Percentiles rank a stretch among this genome's conserved stretches.
Evolutionary conservation across 2,888 invertebrate species (phyloP).

Genomic region (Vanessa cardui): DNA sequence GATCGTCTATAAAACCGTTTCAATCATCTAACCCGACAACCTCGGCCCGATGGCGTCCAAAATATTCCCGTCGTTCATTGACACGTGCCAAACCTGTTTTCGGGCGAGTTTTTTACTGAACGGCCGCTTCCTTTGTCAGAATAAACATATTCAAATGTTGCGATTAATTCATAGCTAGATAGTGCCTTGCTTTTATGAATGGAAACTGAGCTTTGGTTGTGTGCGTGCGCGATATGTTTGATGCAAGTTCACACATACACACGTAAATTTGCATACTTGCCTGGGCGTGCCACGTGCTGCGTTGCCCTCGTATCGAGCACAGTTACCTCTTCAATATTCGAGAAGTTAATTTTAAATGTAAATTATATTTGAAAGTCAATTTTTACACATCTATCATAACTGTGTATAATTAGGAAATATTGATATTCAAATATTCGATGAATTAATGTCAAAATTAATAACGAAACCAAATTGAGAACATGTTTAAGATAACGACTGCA

Average conservation of each 20-base stretch:
- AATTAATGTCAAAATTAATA: constrained; percentile 3
- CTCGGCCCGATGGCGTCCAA: constrained; percentile 66
- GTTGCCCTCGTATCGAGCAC: constrained; percentile 62
- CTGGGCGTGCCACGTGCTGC: constrained; percentile 72
- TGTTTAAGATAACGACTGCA: not conserved
- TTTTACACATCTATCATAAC: constrained; percentile 47
- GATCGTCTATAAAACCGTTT: constrained; percentile 70
- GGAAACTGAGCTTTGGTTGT: constrained; percentile 62
- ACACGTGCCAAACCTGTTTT: constrained; percentile 82
- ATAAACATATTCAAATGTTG: constrained; percentile 83
- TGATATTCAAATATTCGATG: constrained; percentile 30
- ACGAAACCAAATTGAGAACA: not conserved
- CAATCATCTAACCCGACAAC: constrained; percentile 72
- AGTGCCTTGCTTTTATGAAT: constrained; percentile 81
- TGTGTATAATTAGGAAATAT: constrained; percentile 39
- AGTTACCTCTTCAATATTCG: constrained; percentile 78
- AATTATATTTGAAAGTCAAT: constrained; percentile 74
- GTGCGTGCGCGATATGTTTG: constrained; percentile 58
- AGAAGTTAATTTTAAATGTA: constrained; percentile 75
- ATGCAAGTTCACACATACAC: constrained; percentile 57
- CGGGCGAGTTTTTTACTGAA: constrained; percentile 79
- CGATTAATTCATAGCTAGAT: constrained; percentile 82
- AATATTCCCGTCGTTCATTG: constrained; percentile 80
- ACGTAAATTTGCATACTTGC: constrained; percentile 74
- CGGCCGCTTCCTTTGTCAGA: constrained; percentile 81